Conservation (phyloP, 2,113 vertebrate genomes). For the Maylandia zebra region DNA sequence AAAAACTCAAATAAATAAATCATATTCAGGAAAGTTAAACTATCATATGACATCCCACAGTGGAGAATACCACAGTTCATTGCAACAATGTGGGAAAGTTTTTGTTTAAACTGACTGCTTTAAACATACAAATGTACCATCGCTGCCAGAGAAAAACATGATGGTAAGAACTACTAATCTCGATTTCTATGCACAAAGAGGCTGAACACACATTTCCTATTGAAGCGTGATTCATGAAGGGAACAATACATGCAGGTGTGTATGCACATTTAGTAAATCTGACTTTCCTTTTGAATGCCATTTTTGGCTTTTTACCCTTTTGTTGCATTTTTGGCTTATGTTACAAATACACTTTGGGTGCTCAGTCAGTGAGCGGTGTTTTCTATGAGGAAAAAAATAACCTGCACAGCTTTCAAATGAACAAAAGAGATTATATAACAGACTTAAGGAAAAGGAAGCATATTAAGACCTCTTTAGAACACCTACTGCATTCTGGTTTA, state of each 20-base stretch:
- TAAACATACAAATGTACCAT: not conserved
- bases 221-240: not conserved
- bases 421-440: not conserved
- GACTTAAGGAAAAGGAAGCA: not conserved
- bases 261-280: not conserved
- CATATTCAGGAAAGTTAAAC: not conserved
- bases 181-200: not conserved
- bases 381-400: not conserved
- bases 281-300: not conserved
- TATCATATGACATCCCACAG: not conserved
- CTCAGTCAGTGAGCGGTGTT: not conserved
- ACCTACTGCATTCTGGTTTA: not conserved
- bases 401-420: not conserved
- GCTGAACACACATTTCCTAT: not conserved
- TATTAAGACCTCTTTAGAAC: not conserved
- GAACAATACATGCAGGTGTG: not conserved
- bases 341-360: not conserved
- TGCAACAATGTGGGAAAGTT: not conserved
- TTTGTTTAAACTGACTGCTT: not conserved
- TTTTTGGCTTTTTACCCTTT: not conserved
- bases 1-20: not conserved
- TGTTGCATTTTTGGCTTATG: not conserved
- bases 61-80: not conserved
- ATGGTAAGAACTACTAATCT: not conserved
- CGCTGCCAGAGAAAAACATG: not conserved